phyloP scores from a whole-genome alignment of 2,888 invertebrate species.

The Drosophila aldrichi region DNA sequence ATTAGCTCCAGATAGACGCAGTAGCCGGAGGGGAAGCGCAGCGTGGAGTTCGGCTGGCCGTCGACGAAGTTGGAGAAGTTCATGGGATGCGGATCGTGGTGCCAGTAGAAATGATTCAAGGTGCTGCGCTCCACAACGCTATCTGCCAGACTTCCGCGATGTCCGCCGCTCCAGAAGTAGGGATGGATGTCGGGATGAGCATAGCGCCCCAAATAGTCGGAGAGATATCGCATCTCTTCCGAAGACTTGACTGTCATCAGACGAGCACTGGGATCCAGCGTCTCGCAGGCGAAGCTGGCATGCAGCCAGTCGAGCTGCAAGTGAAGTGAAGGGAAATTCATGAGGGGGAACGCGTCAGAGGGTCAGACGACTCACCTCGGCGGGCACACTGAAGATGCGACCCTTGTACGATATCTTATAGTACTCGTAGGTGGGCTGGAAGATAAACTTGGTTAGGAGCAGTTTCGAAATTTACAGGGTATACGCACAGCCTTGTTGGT shows the following conservation, averaged over 20 bases:
- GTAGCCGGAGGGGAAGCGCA: conserved; percentile 34
- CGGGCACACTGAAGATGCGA: conserved; percentile 56
- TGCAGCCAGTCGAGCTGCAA: conserved; percentile 61
- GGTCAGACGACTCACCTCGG: conserved; percentile 39
- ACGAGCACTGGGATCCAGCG: conserved; percentile 43
- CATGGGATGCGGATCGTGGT: conserved; percentile 53
- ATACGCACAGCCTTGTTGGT: conserved; percentile 57
- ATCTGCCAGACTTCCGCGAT: conserved; percentile 51
- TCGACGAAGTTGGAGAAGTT: conserved; percentile 53
- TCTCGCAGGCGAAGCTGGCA: conserved; percentile 63
- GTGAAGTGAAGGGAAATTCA: background rate
- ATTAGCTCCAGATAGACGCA: conserved; percentile 53
- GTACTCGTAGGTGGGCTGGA: conserved; percentile 56
- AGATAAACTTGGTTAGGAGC: background rate
- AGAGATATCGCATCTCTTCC: conserved; percentile 47
- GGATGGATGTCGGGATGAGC: conserved; percentile 51
- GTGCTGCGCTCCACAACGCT: conserved; percentile 12
- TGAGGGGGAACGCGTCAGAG: background rate
- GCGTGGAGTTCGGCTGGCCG: background rate
- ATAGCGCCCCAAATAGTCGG: conserved; percentile 36
- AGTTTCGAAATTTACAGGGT: no score
- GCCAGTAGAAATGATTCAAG: conserved; percentile 60
- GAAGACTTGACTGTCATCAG: conserved; percentile 44
- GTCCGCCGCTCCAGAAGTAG: conserved; percentile 63
- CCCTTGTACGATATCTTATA: conserved; percentile 62